Evolutionary conservation across 2,113 vertebrate genomes (phyloP).

Genomic region (Pycnonotus jocosus): DNA sequence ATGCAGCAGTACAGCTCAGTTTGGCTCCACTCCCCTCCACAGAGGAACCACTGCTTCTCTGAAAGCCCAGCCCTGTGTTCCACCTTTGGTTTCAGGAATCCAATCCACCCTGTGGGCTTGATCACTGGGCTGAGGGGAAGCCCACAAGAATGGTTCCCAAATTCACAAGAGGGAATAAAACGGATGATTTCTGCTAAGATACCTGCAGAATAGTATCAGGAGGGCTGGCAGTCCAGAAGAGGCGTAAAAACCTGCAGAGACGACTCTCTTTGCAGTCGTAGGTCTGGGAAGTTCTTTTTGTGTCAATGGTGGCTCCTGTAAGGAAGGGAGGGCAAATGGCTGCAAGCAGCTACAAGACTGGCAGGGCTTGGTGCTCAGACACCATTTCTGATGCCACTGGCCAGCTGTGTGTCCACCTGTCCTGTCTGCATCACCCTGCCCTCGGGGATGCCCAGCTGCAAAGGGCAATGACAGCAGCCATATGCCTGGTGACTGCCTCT

Average conservation of each 20-base stretch:
- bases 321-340: neutral
- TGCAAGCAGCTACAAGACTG: neutral
- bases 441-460: neutral
- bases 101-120: neutral
- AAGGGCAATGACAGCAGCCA: neutral
- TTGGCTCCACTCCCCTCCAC: neutral
- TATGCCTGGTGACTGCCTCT: neutral
- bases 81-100: neutral
- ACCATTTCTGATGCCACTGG: neutral
- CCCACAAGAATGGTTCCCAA: neutral
- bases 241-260: neutral
- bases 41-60: neutral
- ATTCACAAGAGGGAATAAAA: neutral
- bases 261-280: neutral
- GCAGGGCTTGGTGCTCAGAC: neutral
- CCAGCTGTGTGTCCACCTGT: neutral
- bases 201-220: neutral
- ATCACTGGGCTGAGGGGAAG: neutral
- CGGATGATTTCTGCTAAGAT: neutral
- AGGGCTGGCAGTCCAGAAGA: neutral
- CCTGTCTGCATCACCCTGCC: neutral
- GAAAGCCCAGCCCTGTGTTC: neutral
- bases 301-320: neutral
- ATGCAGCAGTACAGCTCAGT: neutral
- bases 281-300: neutral